Evolutionary conservation across 2,113 vertebrate genomes (phyloP).

Genomic region (Australoheros scitulus): DNA sequence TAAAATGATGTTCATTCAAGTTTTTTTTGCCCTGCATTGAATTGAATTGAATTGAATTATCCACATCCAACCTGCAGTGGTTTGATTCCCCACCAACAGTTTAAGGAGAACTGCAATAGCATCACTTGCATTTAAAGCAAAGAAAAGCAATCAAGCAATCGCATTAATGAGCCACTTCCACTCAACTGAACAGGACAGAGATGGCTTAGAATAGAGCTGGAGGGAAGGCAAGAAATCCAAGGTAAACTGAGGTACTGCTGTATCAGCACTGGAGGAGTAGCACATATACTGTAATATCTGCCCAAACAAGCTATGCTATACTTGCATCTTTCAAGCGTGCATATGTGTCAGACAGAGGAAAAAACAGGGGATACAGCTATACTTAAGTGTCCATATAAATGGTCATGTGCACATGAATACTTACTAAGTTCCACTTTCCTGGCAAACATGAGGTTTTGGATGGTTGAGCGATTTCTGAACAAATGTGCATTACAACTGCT

Average conservation of each 20-base stretch:
- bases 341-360: neutral
- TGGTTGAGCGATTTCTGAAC: neutral
- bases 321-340: neutral
- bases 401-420: constrained; percentile 24
- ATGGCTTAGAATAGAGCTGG: neutral
- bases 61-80: neutral
- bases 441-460: neutral
- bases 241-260: neutral
- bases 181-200: neutral
- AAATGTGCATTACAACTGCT: neutral
- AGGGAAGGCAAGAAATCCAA: neutral
- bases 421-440: constrained; percentile 21
- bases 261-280: constrained; percentile 10
- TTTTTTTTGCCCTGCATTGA: too few relatives aligned
- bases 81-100: neutral
- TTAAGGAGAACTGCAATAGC: neutral
- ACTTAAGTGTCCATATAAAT: neutral
- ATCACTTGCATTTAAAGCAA: neutral
- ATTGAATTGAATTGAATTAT: too few relatives aligned
- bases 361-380: neutral
- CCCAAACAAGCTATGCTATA: neutral
- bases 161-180: neutral
- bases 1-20: neutral
- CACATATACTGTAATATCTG: constrained; percentile 8
- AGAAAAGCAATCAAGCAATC: neutral